These are phyloP conservation scores for Galaxias olidus DNA, from an alignment of 2,797 vertebrate species.

Conservation along the genomic window DNA sequence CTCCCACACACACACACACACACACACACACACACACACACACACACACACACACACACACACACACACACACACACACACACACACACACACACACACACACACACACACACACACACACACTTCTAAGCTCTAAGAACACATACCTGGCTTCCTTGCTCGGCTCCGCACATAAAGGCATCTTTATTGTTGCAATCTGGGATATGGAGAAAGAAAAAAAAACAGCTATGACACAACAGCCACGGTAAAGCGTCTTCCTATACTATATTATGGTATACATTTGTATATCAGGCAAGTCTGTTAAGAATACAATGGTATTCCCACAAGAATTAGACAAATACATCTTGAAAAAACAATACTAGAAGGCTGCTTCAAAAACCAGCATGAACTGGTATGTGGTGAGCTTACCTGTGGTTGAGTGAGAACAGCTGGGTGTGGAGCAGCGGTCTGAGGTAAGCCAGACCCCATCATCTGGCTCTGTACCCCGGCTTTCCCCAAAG, in stretches of 20 bases:
- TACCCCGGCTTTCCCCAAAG: slow-evolving; percentile 71
- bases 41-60: slow-evolving; percentile 12
- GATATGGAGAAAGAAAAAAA: slow-evolving; percentile 26
- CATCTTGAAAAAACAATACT: too few relatives aligned
- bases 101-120: not conserved
- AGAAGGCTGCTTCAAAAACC: not conserved
- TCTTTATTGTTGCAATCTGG: slow-evolving; percentile 81
- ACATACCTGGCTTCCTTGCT: slow-evolving; percentile 93
- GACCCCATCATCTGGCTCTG: slow-evolving; percentile 78
- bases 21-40: not conserved
- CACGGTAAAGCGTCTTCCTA: too few relatives aligned
- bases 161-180: slow-evolving; percentile 83
- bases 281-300: too few relatives aligned
- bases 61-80: not conserved
- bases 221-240: slow-evolving; percentile 11
- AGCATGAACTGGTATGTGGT: not conserved
- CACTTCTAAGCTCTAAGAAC: not conserved
- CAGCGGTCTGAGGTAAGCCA: slow-evolving; percentile 68
- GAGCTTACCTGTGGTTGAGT: slow-evolving; percentile 72
- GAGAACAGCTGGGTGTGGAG: slow-evolving; percentile 64
- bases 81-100: not conserved
- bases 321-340: too few relatives aligned
- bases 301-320: too few relatives aligned
- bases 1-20: not conserved
- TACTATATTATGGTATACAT: too few relatives aligned